Base-by-base conservation (phyloP, 2,888 invertebrate genomes). In the Hyles lineata region DNA sequence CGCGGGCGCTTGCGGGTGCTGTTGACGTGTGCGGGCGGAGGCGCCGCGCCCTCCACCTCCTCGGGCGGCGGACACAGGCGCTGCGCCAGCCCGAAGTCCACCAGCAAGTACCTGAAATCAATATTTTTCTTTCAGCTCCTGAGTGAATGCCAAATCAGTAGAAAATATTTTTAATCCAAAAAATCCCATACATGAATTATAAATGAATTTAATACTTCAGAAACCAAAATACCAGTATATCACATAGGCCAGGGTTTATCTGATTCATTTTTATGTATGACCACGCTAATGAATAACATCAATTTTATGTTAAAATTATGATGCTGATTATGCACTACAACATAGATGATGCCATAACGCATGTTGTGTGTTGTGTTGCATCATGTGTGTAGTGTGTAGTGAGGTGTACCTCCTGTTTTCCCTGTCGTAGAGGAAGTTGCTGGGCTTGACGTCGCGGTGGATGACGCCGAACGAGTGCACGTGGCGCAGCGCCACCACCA, bases 81-180 rank as follows among this genome's bases (percentile, higher is more conserved):
- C 89, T 98, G 98, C 29, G 98, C 98, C 76, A 98, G 94, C 0
- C 98, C 98, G 95, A 98, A 98, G 91, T 98, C 98, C 19, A 98
- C 98, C 76, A 98, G 90, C 71, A 97, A 94, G 90, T 96, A 97
- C 83, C 97, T 96, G 82, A 17, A 83, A 35, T 50, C n/a, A n/a
- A n/a, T n/a, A n/a, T n/a, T n/a, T n/a, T n/a, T 15, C 15, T 11
- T 43, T 43, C 11, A 15, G 15, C 15, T 43, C 4, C 0, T 9
- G 7, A 35, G 7, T 35, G 7, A 35, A 35, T 35, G 7, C 9
- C 9, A 0, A 35, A 35, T 8, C 0, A 8, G 8, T 35, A 8
- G 35, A 8, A 8, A 35, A 8, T 8, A 35, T 35, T 35, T n/a
- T n/a, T n/a, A n/a, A n/a, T n/a, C n/a, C n/a, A n/a, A n/a, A n/a